Evolutionary conservation across 2,113 vertebrate species (phyloP), one percentile per base, ranked within the genome.

Genomic region (Solea senegalensis): DNA sequence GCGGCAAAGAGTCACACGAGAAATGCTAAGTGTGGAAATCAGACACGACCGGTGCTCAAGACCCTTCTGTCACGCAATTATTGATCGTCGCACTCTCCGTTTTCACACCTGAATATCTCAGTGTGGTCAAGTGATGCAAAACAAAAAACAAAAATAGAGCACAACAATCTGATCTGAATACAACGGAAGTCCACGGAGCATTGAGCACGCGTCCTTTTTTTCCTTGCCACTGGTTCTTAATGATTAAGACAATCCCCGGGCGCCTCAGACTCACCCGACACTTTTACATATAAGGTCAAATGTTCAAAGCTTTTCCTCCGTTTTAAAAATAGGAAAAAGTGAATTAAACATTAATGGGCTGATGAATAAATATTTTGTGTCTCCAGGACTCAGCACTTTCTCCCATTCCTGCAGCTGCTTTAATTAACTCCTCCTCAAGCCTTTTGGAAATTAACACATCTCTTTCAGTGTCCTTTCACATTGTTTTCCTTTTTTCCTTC

Each of bases 341-440:
- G 79, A 86, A 92, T 92, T 89, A 92, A 93, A 91, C 80, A 86
- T 91, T 92, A 92, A 91, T 90, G 77, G 86, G 87, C 79, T 88
- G 85, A 91, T 90, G 89, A 92, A 91, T 92, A 92, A 93, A 93
- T 92, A 92, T 92, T 90, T 89, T 89, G 85, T 90, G 87, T 90
- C 89, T 88, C 81, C 80, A 82, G 85, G 86, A 90, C 91, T 90
- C 89, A 91, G 88, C 90, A 89, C 83, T 91, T 92, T 90, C 78
- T 86, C 55, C 76, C 65, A 57, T 68, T 84, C 85, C 84, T 71
- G 57, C 80, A 88, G 86, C 82, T 74, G 79, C 78, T 84, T 91
- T 93, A 92, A 93, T 93, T 88, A 92, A 86, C 79, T 85, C 86
- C 76, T 91, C 89, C 83, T 79, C 58, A 51, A 89, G 89, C 83